Base-by-base conservation (phyloP, 2,888 invertebrate species). In the Synergus umbraculus region DNA sequence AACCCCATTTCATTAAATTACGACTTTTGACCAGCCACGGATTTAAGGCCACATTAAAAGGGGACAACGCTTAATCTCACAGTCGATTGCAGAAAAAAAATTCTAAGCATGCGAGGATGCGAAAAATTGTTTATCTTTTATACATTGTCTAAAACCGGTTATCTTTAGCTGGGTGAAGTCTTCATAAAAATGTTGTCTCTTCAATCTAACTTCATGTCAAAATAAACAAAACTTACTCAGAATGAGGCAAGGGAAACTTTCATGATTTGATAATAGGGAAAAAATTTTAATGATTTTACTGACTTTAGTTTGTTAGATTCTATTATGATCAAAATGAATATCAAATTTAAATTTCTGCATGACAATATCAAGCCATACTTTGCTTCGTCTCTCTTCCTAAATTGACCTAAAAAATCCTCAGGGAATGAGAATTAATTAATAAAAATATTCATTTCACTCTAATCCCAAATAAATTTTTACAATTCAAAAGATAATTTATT, bases 281-380 rank as follows among this genome's bases (percentile, higher is more conserved):
- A n/a, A n/a, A n/a, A n/a, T n/a, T n/a, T 22, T 22, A 22, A 22
- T 22, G 1, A 29, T 37, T 37, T 37, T 37, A 37, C 5, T 37
- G 37, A 37, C 0, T 37, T 37, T 5, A 66, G n/a, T 82, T 81
- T 78, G 80, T 82, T 84, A 84, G 81, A 82, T 84, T 81, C 76
- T 82, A 85, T 85, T 85, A 85, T 94, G 89, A 95, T 96, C 93
- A 96, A 96, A 87, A 93, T 95, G 88, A 95, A 95, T 87, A 66
- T 66, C 66, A 66, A n/a, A 63, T n/a, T n/a, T n/a, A 79, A 79
- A 78, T 43, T 83, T 83, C 81, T 78, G 78, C 82, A 85, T 85
- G 78, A 83, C 77, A 82, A 82, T 67, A 81, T 78, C 41, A 76
- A 65, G 18, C 44, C 22, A 66, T 10, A 18, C 29, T 49, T 46